Evolutionary conservation across 2,113 vertebrate species (phyloP).

Genomic region (Orientallactaga bullata): DNA sequence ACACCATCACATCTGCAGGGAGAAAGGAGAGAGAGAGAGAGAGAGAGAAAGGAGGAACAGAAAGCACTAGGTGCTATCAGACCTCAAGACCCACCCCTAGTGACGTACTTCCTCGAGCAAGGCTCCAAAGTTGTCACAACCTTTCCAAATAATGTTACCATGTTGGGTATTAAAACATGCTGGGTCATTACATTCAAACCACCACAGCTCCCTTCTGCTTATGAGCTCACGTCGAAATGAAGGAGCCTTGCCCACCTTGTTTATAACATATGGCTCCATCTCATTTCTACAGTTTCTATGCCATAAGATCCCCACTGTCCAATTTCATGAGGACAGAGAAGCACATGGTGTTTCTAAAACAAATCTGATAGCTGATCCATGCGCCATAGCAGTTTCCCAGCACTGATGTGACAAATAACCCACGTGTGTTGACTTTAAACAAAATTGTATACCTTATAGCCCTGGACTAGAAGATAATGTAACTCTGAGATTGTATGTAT

Average conservation of each 20-base stretch:
- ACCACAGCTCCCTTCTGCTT: neutral
- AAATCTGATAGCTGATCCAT: neutral
- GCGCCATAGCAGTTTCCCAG: too few relatives aligned
- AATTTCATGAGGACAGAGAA: neutral
- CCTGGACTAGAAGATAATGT: neutral
- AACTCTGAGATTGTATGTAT: fast-evolving
- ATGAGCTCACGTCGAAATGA: neutral
- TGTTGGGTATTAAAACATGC: neutral
- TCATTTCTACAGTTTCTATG: neutral
- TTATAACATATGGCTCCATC: neutral
- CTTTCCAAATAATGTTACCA: too few relatives aligned
- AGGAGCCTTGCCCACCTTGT: neutral
- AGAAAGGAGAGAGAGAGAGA: too few relatives aligned
- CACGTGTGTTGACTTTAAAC: neutral
- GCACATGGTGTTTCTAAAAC: neutral
- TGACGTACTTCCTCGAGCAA: too few relatives aligned
- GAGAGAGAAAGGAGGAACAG: too few relatives aligned
- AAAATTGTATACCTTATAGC: neutral
- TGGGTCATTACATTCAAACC: neutral
- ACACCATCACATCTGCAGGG: too few relatives aligned
- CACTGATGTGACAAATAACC: neutral
- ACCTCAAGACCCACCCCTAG: too few relatives aligned
- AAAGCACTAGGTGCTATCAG: too few relatives aligned
- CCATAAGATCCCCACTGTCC: neutral
- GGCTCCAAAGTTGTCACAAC: too few relatives aligned